Base-by-base conservation (phyloP, 1,140 invertebrate species). In the Monochamus saltuarius region DNA sequence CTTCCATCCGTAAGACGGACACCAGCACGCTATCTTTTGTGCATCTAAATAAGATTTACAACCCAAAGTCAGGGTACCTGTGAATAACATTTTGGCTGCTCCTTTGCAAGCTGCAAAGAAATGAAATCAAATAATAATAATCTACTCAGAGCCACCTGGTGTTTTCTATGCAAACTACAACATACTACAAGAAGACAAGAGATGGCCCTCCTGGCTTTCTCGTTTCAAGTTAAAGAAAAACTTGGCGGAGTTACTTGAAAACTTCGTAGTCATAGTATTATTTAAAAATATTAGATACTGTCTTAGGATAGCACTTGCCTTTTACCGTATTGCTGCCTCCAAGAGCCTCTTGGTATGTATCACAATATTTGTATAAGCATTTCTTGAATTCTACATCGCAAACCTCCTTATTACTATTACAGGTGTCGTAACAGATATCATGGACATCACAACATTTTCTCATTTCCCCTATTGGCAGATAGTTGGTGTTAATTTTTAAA, bases 351-450 rank as follows among this genome's bases (percentile, higher is more conserved):
- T 87, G 81, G 70, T 88, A 88, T 14, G 80, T 81, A 45, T 92
- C 87, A 78, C 92, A 95, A 59, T 90, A 87, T 72, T 82, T 86
- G 65, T 93, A 92, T 0, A 96, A 77, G 71, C 93, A 96, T 64
- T 85, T 81, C 70, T 92, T 92, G 71, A 95, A 95, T 34, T 89
- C 85, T 43, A 91, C 74, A 77, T 96, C 93, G 79, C 93, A 96
- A 0, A 87, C 79, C 73, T 94, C 91, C 76, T 93, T 94, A 46
- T 90, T 87, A 34, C 78, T 84, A 64, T 90, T 91, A 73, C 93
- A 96, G 2, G 89, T 93, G 61, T 93, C 92, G 69, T 96, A 96
- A 74, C 93, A 96, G 60, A 90, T 84, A 67, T 96, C 93, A 75
- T 96, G 93, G 1, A 73, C 69, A 73, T 95, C 85, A 78, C 92